These are phyloP conservation scores for Cryptoprocta ferox DNA, from an alignment of 2,797 vertebrate species.

Conservation along the genomic window DNA sequence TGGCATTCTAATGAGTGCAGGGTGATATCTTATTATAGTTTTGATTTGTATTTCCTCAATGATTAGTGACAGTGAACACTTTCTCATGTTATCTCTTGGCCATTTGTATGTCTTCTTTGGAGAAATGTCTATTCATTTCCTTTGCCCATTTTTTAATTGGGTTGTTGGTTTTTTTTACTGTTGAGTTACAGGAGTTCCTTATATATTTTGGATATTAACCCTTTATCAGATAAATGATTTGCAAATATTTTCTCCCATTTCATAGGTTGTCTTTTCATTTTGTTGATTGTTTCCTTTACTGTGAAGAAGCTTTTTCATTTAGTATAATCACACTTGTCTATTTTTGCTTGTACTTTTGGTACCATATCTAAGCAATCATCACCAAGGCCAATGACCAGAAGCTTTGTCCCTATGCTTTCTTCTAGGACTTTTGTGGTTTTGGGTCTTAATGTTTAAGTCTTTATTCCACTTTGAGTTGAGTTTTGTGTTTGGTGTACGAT, in stretches of 20 bases:
- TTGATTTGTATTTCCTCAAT: neutral
- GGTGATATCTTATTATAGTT: neutral
- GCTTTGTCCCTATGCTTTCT: neutral
- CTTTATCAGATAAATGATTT: neutral
- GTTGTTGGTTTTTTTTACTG: neutral
- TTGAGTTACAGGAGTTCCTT: neutral
- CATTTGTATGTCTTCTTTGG: neutral
- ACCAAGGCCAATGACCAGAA: neutral
- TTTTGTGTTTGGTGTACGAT: neutral
- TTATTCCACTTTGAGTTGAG: conserved; percentile 1
- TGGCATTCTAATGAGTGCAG: neutral
- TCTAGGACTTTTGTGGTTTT: neutral
- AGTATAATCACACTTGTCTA: neutral
- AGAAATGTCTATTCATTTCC: neutral
- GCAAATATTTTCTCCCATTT: neutral
- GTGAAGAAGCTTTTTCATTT: neutral
- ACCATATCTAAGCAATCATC: neutral
- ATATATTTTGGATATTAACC: neutral
- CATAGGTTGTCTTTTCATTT: neutral
- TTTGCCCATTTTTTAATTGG: neutral
- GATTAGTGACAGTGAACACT: neutral
- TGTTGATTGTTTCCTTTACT: neutral
- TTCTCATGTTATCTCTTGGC: neutral
- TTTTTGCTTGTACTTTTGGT: neutral
- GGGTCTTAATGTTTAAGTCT: neutral